A percentile compares a stretch with the other conserved stretches of the same genome.
Evolutionary conservation across 1,140 invertebrate genomes (phyloP).

Genomic region (Aphelenchoides besseyi): DNA sequence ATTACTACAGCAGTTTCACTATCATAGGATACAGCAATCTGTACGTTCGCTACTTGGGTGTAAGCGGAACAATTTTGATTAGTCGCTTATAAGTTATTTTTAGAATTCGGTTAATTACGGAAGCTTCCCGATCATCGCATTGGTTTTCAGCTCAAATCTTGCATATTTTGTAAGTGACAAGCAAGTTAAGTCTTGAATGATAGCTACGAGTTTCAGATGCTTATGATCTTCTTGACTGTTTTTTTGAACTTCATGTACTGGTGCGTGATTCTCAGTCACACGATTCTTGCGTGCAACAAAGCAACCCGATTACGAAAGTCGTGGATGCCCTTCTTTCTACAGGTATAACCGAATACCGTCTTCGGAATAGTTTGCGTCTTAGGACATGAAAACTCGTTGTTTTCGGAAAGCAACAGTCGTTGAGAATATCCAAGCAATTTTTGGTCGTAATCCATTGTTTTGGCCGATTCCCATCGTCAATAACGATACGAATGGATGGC

Average conservation of each 20-base stretch:
- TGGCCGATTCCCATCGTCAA: slow-evolving; percentile 1
- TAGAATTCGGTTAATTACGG: background rate
- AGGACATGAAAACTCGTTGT: background rate
- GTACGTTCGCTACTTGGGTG: background rate
- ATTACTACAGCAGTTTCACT: too few relatives aligned
- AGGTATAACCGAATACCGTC: background rate
- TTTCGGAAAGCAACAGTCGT: background rate
- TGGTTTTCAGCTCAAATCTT: background rate
- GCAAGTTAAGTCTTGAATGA: background rate
- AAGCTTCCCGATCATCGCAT: background rate
- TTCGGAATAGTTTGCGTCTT: background rate
- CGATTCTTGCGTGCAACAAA: slow-evolving; percentile 13
- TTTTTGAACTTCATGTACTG: slow-evolving; percentile 7
- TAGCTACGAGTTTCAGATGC: background rate
- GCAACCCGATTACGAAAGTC: background rate
- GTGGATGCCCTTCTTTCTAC: background rate
- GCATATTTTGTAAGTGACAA: slow-evolving; percentile 12
- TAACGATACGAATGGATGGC: slow-evolving; percentile 4
- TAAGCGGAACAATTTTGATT: background rate
- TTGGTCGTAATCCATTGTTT: background rate
- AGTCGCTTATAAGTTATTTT: background rate
- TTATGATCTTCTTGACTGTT: background rate
- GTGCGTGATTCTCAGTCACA: background rate
- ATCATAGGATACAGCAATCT: background rate
- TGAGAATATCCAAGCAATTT: slow-evolving; percentile 12